Base-by-base conservation (phyloP, 2,113 vertebrate genomes). In the Okapia johnstoni region DNA sequence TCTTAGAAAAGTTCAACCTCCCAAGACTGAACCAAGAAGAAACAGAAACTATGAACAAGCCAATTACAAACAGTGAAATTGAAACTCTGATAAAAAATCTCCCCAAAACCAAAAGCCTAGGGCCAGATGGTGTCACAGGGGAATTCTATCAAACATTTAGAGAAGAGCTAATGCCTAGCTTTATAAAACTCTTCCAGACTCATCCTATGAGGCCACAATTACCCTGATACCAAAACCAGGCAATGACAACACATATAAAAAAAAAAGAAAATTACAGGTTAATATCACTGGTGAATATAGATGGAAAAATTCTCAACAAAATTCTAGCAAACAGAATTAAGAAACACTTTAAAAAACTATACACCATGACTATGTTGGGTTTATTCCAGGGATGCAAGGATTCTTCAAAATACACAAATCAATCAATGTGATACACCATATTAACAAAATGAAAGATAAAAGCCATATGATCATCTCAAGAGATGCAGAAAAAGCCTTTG, bases 361-460 rank as follows among this genome's bases (percentile, higher is more conserved):
- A 23, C 10, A 40, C 10, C 19, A 12, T 70, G n/a, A 23, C n/a
- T 2, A 40, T 70, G 19, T 70, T 0, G 2, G 1, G 66, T 70
- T 70, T 40, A 23, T 70, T 70, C n/a, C 19, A 23, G 19, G 10
- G 10, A 70, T 40, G n/a, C 1, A 5, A 70, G 66, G 10, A 70
- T 40, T 70, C 66, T 70, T 12, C 66, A 70, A 23, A 70, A 23
- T 40, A 70, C 1, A 70, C 19, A 3, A 23, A 70, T 70, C n/a
- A 36, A 70, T 23, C n/a, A 70, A 40, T 40, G 66, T 70, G n/a
- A 70, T 10, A 70, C 5, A 70, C 66, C n/a, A 23, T 40, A 40
- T 70, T 70, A 70, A 70, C 19, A 40, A 40, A 70, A 70, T 70
- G 66, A 70, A 70, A 70, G n/a, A 23, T 40, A 70, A 70, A 70